phyloP scores from a whole-genome alignment of 2,888 invertebrate genomes.

The Vandiemenella viatica region DNA sequence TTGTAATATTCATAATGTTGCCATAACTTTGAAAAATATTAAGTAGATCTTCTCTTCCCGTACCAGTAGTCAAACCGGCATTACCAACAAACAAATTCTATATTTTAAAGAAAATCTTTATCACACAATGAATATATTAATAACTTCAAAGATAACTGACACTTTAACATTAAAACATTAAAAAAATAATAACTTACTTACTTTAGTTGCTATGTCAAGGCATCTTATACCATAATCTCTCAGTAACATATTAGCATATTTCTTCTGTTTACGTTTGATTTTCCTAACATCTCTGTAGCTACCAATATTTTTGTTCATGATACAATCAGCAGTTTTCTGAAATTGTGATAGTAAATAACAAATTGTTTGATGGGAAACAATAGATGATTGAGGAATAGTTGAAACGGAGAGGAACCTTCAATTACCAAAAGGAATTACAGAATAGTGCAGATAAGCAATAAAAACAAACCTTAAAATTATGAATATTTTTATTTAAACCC shows the following conservation, averaged over 20 bases:
- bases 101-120: background rate
- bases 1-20: constrained; percentile 41
- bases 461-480: too few species aligned
- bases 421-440: too few species aligned
- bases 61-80: constrained; percentile 69
- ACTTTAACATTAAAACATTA: background rate
- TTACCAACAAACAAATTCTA: constrained; percentile 69
- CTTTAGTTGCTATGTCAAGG: constrained; percentile 24
- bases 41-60: constrained; percentile 47
- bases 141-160: background rate
- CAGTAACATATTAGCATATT: constrained; percentile 19
- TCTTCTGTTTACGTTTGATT: constrained; percentile 5
- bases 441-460: too few species aligned
- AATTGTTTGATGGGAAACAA: too few species aligned
- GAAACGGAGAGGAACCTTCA: too few species aligned
- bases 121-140: background rate
- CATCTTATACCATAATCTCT: constrained; percentile 27
- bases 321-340: too few species aligned
- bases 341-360: too few species aligned
- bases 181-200: constrained; percentile 12
- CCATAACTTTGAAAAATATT: constrained; percentile 37
- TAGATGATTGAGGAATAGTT: too few species aligned
- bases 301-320: too few species aligned
- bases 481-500: too few species aligned
- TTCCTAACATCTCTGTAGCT: constrained; percentile 3